Conservation (phyloP, 1,140 invertebrate genomes). For the Holcopasites calliopsidis region DNA sequence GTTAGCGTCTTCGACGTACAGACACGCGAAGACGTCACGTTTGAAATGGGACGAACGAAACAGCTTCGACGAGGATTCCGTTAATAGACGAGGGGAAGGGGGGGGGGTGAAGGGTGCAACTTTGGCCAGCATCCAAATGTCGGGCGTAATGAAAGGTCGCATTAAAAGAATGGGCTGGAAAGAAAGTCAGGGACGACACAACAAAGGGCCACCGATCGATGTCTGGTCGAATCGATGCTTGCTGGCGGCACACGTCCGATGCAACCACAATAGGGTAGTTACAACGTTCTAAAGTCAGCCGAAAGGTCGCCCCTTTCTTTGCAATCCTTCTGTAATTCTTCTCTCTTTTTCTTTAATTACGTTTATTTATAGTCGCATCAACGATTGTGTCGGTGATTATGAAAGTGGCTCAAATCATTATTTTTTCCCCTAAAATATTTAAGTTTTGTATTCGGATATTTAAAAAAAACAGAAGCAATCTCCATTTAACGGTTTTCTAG, state of each 20-base stretch:
- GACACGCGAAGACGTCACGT: background rate
- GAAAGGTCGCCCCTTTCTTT: background rate
- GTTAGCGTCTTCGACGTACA: conserved; percentile 32
- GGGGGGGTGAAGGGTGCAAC: background rate
- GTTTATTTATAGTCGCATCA: background rate
- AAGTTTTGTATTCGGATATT: no score
- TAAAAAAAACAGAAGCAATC: no score
- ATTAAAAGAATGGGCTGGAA: conserved; percentile 38
- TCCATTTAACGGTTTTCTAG: no score
- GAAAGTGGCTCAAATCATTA: no score
- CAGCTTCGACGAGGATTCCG: background rate
- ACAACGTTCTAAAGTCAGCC: background rate
- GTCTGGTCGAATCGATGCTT: background rate
- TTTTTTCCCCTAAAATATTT: no score
- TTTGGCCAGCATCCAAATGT: conserved; percentile 56
- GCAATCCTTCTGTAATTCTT: background rate
- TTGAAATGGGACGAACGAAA: background rate
- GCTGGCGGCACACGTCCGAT: background rate
- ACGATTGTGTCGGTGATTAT: no score
- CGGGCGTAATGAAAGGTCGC: conserved; percentile 42
- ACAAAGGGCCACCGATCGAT: background rate
- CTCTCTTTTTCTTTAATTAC: background rate
- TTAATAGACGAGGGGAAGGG: background rate
- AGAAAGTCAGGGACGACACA: background rate
- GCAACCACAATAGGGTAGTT: conserved; percentile 9